A percentile compares a stretch with the other conserved stretches of the same genome.
Conservation (phyloP, 1,140 invertebrate species). For the Aporrectodea caliginosa region DNA sequence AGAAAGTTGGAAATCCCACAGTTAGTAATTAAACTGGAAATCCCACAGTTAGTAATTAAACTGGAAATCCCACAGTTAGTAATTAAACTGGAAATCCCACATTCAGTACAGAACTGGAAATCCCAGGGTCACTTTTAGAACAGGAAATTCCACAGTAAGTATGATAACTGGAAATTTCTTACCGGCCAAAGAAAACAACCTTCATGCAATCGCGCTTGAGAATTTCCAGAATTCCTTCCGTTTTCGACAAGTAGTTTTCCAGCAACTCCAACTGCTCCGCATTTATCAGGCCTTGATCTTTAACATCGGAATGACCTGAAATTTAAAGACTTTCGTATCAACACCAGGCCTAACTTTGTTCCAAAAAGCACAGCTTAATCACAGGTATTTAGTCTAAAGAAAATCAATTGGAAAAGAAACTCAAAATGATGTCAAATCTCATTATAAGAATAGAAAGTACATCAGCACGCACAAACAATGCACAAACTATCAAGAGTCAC, state of each 20-base stretch:
- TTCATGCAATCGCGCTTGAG: conserved; percentile 98
- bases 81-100: background rate
- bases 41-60: background rate
- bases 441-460: too few species aligned
- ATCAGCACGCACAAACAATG: too few species aligned
- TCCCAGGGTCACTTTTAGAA: background rate
- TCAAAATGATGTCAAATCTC: too few species aligned
- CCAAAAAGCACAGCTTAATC: too few species aligned
- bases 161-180: too few species aligned
- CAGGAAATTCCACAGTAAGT: background rate
- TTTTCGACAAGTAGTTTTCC: conserved; percentile 74
- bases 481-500: too few species aligned
- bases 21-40: background rate
- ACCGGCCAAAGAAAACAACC: conserved; percentile 79
- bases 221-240: conserved; percentile 88
- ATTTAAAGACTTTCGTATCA: too few species aligned
- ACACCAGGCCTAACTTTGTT: too few species aligned
- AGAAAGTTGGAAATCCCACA: background rate
- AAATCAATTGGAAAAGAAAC: too few species aligned
- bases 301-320: background rate
- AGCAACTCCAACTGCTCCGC: conserved; percentile 63
- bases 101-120: too few species aligned
- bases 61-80: background rate
- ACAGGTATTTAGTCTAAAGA: too few species aligned
- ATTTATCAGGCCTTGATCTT: background rate